Conservation (phyloP, 2,797 vertebrate species). For the Cephalopachus bancanus region DNA sequence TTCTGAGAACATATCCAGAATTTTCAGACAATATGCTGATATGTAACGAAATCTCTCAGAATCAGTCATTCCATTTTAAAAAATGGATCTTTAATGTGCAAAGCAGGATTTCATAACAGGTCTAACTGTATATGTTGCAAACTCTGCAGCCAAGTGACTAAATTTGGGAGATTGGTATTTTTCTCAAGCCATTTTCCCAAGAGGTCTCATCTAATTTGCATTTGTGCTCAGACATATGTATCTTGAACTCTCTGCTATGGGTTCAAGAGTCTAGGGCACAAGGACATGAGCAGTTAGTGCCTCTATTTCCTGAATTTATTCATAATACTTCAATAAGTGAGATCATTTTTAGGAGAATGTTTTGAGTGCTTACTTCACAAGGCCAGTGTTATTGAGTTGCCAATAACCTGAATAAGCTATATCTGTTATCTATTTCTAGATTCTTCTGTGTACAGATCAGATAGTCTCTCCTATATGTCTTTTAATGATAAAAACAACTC, state of each 20-base stretch:
- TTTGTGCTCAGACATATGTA: too few relatives aligned
- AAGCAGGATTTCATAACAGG: not conserved
- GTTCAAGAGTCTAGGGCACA: too few relatives aligned
- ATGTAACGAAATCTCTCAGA: not conserved
- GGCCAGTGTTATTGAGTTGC: not conserved
- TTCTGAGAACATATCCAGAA: not conserved
- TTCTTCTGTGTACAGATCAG: not conserved
- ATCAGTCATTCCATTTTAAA: not conserved
- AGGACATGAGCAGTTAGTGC: not conserved
- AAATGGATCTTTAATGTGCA: not conserved
- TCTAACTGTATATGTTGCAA: not conserved
- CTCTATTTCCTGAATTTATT: not conserved
- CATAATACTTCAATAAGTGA: not conserved
- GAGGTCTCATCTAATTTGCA: not conserved
- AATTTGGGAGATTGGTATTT: not conserved
- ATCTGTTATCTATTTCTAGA: not conserved
- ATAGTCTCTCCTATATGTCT: not conserved
- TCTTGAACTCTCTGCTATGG: not conserved
- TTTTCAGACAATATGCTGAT: not conserved
- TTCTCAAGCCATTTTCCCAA: not conserved
- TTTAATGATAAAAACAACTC: not conserved
- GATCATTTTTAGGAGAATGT: not conserved
- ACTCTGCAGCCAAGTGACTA: not conserved
- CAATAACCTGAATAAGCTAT: not conserved
- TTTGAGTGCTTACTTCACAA: conserved; percentile 13